Base-by-base conservation (phyloP, 1,140 invertebrate species). In the Neoseiulus cucumeris region DNA sequence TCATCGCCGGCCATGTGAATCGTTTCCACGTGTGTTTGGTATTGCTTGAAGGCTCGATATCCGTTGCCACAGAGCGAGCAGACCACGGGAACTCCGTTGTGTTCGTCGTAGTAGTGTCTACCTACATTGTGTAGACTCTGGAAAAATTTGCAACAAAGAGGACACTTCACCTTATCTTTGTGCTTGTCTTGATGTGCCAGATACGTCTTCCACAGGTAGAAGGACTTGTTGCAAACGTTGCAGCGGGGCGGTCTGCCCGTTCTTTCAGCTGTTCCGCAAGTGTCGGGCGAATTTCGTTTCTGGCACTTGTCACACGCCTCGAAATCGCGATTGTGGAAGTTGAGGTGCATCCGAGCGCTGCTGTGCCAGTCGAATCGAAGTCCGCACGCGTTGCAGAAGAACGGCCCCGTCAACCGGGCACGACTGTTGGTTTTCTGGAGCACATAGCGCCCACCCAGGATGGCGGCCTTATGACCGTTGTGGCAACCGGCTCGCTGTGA, bases 61-160 rank as follows among this genome's bases (percentile, higher is more conserved):
- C 51, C 51, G 33, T 59, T 59, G 22, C 51, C 51, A 20, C 51
- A 59, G 25, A 59, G 25, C 2, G 14, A 29, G 51, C 51, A 59
- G 12, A 33, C 33, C 14, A 59, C 33, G 25, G 25, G 51, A 59
- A 59, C 51, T 2, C 51, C 51, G 22, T 33, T 59, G 22, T 59
- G 51, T 9, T 59, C 51, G 22, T 59, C 51, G 22, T 59, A 59
- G 51, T 59, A 59, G 22, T 59, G 51, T 59, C 51, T 25, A 20
- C 51, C 51, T 25, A 59, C 51, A 25, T 59, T 59, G 22, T 59
- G 51, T 14, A 59, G 51, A 25, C 51, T 59, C 22, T 59, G 51
- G 51, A 59, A 59, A 59, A 59, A 59, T 25, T 59, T 59, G 22
- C 51, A 59, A 59, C 51, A 59, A 14, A 59, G 22, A 14, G 51